phyloP scores from a whole-genome alignment of 2,888 invertebrate species.

The Drosophila suboccidentalis region DNA sequence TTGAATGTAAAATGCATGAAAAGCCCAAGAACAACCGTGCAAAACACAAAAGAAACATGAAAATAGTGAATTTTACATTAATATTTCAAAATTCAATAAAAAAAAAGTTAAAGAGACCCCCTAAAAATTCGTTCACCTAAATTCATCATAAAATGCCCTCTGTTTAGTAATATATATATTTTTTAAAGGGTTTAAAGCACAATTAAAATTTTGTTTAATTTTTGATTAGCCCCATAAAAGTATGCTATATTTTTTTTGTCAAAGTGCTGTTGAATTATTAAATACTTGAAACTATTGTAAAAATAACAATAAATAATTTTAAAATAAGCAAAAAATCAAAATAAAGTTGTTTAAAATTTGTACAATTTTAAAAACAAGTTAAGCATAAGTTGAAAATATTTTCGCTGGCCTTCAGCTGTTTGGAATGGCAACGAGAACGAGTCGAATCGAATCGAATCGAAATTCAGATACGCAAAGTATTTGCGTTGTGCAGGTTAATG shows the following conservation, averaged over 20 bases:
- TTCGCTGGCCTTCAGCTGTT: not conserved
- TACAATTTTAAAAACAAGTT: not conserved
- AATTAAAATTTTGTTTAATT: not conserved
- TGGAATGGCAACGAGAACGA: not conserved
- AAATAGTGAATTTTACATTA: no score
- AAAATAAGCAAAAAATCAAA: not conserved
- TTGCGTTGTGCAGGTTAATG: slow-evolving; percentile 64
- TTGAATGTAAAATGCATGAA: no score
- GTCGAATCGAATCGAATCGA: not conserved
- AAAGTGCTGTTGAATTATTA: not conserved
- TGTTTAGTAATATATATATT: no score
- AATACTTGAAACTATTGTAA: not conserved
- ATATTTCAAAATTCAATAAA: no score
- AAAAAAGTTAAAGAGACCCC: no score
- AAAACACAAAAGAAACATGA: no score
- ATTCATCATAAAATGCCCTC: no score
- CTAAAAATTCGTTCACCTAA: no score
- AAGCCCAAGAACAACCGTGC: no score
- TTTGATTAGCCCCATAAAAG: not conserved
- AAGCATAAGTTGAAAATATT: not conserved
- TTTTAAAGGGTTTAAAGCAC: no score
- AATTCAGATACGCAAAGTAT: slow-evolving; percentile 10
- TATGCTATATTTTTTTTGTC: not conserved
- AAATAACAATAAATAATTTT: not conserved
- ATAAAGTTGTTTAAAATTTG: not conserved